phyloP scores from a whole-genome alignment of 2,113 vertebrate species.

The Anas platyrhynchos region DNA sequence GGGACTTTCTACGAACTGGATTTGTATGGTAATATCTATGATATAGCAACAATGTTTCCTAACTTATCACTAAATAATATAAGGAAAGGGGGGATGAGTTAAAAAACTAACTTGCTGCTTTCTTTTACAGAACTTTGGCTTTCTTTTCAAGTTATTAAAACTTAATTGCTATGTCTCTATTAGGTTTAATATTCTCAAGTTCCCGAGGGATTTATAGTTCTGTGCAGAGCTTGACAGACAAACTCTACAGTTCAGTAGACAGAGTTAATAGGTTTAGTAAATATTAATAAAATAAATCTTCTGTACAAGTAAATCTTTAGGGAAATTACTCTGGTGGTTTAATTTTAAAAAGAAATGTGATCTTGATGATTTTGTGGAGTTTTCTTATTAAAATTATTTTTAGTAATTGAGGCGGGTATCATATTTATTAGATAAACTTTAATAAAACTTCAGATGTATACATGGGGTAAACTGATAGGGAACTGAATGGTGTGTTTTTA shows the following conservation, averaged over 20 bases:
- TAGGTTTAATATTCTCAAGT: not conserved
- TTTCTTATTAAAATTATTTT: constrained; percentile 58
- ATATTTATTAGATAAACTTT: constrained; percentile 62
- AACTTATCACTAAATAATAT: not conserved
- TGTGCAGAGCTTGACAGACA: not conserved
- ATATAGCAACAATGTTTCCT: not conserved
- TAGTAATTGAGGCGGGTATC: constrained; percentile 57
- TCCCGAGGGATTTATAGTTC: constrained; percentile 1
- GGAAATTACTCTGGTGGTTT: constrained; percentile 48
- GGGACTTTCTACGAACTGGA: not conserved
- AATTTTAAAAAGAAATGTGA: constrained; percentile 52
- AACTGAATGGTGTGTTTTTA: constrained; percentile 2
- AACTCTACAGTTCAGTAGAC: constrained; percentile 15
- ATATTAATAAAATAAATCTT: constrained; percentile 63
- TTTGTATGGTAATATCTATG: not conserved
- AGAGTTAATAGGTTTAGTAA: constrained; percentile 61
- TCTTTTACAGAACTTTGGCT: not conserved
- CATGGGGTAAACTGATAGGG: constrained; percentile 21
- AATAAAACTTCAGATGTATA: constrained; percentile 33
- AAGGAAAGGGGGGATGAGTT: not conserved
- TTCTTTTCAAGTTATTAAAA: constrained; percentile 39
- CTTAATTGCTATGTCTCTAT: not conserved
- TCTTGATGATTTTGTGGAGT: constrained; percentile 20
- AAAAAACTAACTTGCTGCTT: not conserved
- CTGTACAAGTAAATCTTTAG: constrained; percentile 43